Conservation (phyloP, 2,888 invertebrate species). For the Lycaena phlaeas region DNA sequence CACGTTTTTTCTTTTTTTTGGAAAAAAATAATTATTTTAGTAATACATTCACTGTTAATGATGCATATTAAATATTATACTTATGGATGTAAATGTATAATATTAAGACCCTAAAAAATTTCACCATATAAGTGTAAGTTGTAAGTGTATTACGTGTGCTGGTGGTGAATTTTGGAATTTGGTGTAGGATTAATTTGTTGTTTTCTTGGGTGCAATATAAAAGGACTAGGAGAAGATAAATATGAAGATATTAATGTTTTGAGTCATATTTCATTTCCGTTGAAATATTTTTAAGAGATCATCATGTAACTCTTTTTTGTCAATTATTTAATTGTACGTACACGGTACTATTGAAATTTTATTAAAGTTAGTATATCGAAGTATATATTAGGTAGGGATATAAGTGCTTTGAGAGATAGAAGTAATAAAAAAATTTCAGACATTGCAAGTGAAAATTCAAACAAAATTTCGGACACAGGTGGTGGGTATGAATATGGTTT, state of each 20-base stretch:
- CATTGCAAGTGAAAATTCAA: slow-evolving; percentile 6
- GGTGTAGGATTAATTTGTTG: too few species aligned
- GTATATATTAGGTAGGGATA: too few species aligned
- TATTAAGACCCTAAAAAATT: background rate
- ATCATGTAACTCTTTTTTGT: too few species aligned
- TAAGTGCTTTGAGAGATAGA: background rate
- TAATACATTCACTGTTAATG: slow-evolving; percentile 63
- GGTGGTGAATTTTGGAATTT: background rate
- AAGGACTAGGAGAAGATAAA: too few species aligned
- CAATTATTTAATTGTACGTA: too few species aligned
- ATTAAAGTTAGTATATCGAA: too few species aligned
- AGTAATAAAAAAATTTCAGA: background rate
- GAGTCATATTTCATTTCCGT: too few species aligned
- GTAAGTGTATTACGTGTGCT: slow-evolving; percentile 4
- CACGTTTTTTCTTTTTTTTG: slow-evolving; percentile 76
- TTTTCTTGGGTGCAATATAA: too few species aligned
- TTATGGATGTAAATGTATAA: slow-evolving; percentile 15
- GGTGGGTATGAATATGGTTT: background rate
- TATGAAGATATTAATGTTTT: too few species aligned
- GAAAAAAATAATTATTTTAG: slow-evolving; percentile 68
- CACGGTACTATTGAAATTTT: too few species aligned
- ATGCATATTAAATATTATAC: slow-evolving; percentile 35
- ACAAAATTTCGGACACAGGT: background rate
- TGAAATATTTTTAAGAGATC: too few species aligned
- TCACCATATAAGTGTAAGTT: background rate